A percentile compares a stretch with the other conserved stretches of the same genome.
Conservation (phyloP, 1,140 invertebrate genomes). For the Aphis craccivora region DNA sequence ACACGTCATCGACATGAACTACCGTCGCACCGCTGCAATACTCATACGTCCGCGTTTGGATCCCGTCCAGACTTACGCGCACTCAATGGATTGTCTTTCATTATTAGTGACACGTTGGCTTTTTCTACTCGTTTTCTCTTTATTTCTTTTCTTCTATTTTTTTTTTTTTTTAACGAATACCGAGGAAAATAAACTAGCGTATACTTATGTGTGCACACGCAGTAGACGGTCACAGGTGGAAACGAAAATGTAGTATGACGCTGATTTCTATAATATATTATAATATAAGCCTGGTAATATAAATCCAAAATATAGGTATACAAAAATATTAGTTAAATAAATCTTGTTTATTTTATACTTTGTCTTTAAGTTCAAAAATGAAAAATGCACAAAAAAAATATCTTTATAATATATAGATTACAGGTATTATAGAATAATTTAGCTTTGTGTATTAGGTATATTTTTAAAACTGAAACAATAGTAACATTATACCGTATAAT, state of each 20-base stretch:
- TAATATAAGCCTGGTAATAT: neutral
- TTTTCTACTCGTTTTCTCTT: neutral
- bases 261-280: neutral
- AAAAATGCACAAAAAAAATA: neutral
- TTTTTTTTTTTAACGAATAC: neutral
- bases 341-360: neutral
- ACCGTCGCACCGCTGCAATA: neutral
- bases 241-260: neutral
- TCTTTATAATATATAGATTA: neutral
- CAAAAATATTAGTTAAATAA: neutral
- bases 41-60: neutral
- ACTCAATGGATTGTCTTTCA: conserved; percentile 35
- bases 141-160: neutral
- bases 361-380: neutral
- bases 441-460: too few relatives aligned
- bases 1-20: conserved; percentile 36
- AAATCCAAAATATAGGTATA: neutral
- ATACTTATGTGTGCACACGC: neutral
- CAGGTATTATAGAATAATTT: neutral
- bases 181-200: neutral
- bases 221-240: neutral
- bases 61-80: neutral
- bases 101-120: conserved; percentile 10
- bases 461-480: neutral
- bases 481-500: neutral